These are phyloP conservation scores for Papilio protenor DNA, from an alignment of 2,888 invertebrate genomes.

Conservation along the genomic window DNA sequence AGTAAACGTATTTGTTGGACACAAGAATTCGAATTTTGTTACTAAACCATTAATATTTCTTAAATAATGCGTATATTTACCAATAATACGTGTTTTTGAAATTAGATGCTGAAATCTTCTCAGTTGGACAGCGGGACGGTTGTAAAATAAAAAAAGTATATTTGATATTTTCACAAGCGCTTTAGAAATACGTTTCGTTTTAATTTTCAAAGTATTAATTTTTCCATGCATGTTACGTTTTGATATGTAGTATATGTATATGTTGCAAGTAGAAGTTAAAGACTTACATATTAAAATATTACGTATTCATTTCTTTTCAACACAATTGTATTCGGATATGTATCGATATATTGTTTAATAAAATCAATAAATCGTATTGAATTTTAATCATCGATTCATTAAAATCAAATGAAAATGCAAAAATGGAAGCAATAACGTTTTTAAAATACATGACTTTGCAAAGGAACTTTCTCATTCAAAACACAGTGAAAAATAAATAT, in stretches of 20 bases:
- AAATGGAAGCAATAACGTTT: constrained; percentile 14
- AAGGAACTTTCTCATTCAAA: constrained; percentile 36
- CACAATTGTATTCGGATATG: neutral
- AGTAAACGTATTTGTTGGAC: neutral
- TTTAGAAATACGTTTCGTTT: too few species aligned
- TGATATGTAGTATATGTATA: neutral
- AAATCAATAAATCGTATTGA: neutral
- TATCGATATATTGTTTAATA: neutral
- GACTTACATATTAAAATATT: neutral
- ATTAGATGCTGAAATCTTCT: neutral
- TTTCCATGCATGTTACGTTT: too few species aligned
- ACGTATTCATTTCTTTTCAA: neutral
- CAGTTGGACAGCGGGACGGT: neutral
- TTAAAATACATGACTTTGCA: neutral
- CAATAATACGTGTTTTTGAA: neutral
- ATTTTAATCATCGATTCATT: neutral
- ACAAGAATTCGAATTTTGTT: neutral
- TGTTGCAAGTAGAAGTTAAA: neutral
- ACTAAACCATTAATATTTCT: neutral
- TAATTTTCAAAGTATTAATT: too few species aligned
- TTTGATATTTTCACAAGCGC: too few species aligned
- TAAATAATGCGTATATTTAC: neutral
- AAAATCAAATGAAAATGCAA: neutral
- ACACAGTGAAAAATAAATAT: constrained; percentile 22
- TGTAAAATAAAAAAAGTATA: too few species aligned